Evolutionary conservation across 2,797 vertebrate genomes (phyloP), one percentile per base, ranked within the genome.

Genomic region (Gadopsis bispinosus): DNA sequence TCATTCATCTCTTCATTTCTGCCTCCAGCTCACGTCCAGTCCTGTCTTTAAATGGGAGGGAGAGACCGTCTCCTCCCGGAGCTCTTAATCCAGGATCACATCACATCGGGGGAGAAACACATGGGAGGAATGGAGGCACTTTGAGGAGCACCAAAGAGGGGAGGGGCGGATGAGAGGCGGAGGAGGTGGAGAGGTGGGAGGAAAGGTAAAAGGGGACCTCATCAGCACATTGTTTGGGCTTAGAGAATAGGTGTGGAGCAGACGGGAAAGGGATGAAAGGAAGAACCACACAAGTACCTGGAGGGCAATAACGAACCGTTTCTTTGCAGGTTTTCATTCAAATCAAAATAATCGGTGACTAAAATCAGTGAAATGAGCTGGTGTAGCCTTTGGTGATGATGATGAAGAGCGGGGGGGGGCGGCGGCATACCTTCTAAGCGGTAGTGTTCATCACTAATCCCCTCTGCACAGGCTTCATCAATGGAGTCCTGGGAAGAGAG

Each of bases 381-480:
- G 29, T 55, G 29, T 14, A 35, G 37, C 47, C 14, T 37, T 45
- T 12, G 56, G 3, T 47, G 17, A 48, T 7, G 16, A 67, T 37
- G 53, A 68, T 26, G 22, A 58, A 33, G 50, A 39, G 20, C n/a
- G 58, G 35, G 41, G 12, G n/a, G n/a, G n/a, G n/a, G n/a, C n/a
- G n/a, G n/a, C n/a, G 8, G 19, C 87, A 80, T 96, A 99, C 98
- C 98, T 97, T 99, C 97, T 81, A 99, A 95, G 69, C 96, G 97
- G 89, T 97, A 99, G 88, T 97, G 96, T 87, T 97, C 97, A 82
- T 97, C 96, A 45, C 96, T 93, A 78, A 96, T 94, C 13, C 93
- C 86, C 53, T 97, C 96, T 77, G 96, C 95, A 91, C 96, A 96
- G 33, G 95, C 93, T 83, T 97, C 96, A 8, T 95, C 96, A 90